These are phyloP conservation scores for Tenrec ecaudatus DNA, from an alignment of 2,113 vertebrate species.

Conservation along the genomic window DNA sequence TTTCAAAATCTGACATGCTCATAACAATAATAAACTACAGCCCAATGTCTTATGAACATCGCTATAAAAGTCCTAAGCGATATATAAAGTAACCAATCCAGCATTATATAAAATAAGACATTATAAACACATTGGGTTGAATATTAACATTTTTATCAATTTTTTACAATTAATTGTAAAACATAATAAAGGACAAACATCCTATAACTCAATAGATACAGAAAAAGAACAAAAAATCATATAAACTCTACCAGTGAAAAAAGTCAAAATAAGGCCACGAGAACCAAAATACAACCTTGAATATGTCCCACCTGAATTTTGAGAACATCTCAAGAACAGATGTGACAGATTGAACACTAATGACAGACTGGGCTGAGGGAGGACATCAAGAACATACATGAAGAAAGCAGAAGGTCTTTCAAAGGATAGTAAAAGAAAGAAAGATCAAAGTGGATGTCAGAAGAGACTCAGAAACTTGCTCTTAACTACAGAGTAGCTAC, in stretches of 20 bases:
- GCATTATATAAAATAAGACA: background rate
- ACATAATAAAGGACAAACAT: constrained; percentile 37
- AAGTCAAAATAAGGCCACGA: too few relatives aligned
- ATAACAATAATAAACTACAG: constrained; percentile 35
- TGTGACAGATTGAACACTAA: background rate
- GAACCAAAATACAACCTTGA: too few relatives aligned
- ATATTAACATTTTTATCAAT: background rate
- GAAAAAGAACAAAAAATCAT: background rate
- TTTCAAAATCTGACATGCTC: constrained; percentile 56
- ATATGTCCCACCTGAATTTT: too few relatives aligned
- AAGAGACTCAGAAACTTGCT: too few relatives aligned
- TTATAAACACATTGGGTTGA: constrained; percentile 26
- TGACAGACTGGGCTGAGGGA: too few relatives aligned
- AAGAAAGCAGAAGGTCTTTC: too few relatives aligned
- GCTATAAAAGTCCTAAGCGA: constrained; percentile 28
- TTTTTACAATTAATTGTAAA: constrained; percentile 36
- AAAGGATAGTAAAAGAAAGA: too few relatives aligned
- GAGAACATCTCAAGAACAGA: background rate
- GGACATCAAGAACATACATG: too few relatives aligned
- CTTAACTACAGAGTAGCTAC: too few relatives aligned
- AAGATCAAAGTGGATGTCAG: too few relatives aligned
- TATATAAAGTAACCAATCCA: constrained; percentile 22
- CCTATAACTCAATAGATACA: background rate
- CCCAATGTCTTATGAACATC: background rate
- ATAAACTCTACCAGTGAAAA: too few relatives aligned